Conservation (phyloP, 2,797 vertebrate species). For the Ficedula albicollis region DNA sequence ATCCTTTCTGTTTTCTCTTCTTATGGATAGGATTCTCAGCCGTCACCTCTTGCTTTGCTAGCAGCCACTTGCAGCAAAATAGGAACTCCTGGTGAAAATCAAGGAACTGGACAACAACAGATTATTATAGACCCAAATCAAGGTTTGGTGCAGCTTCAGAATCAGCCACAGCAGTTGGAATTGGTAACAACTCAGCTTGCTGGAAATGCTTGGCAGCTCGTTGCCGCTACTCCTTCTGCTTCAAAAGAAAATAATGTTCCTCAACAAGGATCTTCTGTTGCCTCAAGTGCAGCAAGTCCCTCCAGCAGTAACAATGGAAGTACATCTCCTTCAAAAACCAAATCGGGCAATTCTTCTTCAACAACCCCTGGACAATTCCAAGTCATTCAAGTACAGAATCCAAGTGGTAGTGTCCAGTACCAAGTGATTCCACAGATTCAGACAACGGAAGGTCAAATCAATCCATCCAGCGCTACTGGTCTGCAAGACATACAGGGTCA, state of each 20-base stretch:
- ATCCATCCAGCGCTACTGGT: conserved; percentile 83
- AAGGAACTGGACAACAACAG: conserved; percentile 86
- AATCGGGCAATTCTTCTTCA: conserved; percentile 76
- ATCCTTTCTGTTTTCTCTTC: conserved; percentile 77
- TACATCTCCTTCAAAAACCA: conserved; percentile 81
- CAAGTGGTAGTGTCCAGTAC: conserved; percentile 91
- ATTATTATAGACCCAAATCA: conserved; percentile 95
- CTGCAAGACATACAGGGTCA: conserved; percentile 88
- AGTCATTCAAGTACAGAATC: conserved; percentile 94
- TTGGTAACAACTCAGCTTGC: conserved; percentile 94
- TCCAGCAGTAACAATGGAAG: conserved; percentile 83
- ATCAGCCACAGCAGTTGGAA: conserved; percentile 92
- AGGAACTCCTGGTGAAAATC: conserved; percentile 88
- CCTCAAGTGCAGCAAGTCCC: conserved; percentile 81
- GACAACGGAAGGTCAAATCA: conserved; percentile 93
- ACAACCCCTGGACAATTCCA: conserved; percentile 86
- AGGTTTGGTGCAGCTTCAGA: conserved; percentile 88
- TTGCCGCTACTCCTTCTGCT: conserved; percentile 85
- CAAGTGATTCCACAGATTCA: conserved; percentile 98
- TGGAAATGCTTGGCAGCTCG: conserved; percentile 96
- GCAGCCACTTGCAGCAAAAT: conserved; percentile 99
- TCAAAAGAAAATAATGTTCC: conserved; percentile 89
- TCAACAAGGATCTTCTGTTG: conserved; percentile 82
- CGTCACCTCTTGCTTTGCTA: conserved; percentile 95
- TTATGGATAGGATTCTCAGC: conserved; percentile 90